Percentiles rank a stretch among this genome's conserved stretches.
Conservation (phyloP, 1,140 invertebrate genomes). For the Calliopsis andreniformis region DNA sequence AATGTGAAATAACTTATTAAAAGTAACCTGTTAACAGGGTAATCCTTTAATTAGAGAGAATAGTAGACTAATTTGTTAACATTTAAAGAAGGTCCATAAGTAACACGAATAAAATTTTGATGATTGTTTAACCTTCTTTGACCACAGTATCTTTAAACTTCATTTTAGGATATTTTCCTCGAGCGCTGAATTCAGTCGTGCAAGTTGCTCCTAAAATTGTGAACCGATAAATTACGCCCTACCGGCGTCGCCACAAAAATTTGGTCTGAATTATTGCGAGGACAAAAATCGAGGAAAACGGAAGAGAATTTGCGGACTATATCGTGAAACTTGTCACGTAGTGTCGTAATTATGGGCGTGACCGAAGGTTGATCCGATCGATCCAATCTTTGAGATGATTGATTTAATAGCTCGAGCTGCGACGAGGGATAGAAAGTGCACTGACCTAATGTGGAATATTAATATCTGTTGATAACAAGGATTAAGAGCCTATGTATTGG, state of each 20-base stretch:
- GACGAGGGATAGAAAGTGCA: slow-evolving; percentile 5
- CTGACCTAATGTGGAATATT: slow-evolving; percentile 52
- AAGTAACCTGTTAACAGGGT: no score
- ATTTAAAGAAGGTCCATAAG: no score
- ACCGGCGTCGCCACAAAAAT: neutral
- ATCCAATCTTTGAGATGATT: slow-evolving; percentile 45
- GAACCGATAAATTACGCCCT: neutral
- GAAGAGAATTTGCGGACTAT: slow-evolving; percentile 20
- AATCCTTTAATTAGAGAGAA: no score
- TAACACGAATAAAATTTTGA: no score
- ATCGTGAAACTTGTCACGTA: slow-evolving; percentile 57
- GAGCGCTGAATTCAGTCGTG: neutral
- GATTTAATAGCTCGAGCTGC: slow-evolving; percentile 51
- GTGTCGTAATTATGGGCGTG: slow-evolving; percentile 53
- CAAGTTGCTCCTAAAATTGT: neutral
- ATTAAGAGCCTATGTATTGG: slow-evolving; percentile 30
- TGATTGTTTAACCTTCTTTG: no score
- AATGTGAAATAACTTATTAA: no score
- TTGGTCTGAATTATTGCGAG: neutral
- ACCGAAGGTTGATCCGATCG: slow-evolving; percentile 29
- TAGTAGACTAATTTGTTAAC: neutral
- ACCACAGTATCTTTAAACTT: no score
- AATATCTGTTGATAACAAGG: slow-evolving; percentile 49
- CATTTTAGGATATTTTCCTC: neutral
- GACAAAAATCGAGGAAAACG: neutral